These are phyloP conservation scores for Sinhomidia bicolor DNA, from an alignment of 2,888 invertebrate genomes.

Conservation along the genomic window DNA sequence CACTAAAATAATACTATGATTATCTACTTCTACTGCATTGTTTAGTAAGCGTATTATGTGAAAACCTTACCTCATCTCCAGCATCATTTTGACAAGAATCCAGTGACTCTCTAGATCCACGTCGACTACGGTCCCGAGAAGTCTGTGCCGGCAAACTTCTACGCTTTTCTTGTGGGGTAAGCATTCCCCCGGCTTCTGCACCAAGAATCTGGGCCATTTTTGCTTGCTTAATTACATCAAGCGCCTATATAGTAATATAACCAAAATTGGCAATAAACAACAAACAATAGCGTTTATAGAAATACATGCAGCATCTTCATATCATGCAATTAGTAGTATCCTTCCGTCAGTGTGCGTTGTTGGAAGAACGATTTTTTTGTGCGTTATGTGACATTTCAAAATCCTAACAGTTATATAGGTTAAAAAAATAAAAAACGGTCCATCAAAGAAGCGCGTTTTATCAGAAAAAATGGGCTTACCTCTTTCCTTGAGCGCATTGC, in stretches of 20 bases:
- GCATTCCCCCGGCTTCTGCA: conserved; percentile 82
- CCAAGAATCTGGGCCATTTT: conserved; percentile 89
- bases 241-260: conserved; percentile 85
- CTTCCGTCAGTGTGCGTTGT: conserved; percentile 66
- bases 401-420: conserved; percentile 1
- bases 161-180: conserved; percentile 80
- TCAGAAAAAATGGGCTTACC: conserved; percentile 83
- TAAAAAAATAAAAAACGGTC: background rate
- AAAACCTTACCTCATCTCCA: conserved; percentile 88
- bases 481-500: conserved; percentile 97
- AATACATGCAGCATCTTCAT: conserved; percentile 60
- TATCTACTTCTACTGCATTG: conserved; percentile 33
- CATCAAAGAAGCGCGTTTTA: background rate
- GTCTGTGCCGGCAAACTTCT: conserved; percentile 82
- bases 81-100: conserved; percentile 88
- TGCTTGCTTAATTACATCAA: conserved; percentile 96
- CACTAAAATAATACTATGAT: background rate
- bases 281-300: conserved; percentile 62
- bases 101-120: conserved; percentile 88
- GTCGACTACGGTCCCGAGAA: conserved; percentile 85
- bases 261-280: conserved; percentile 62
- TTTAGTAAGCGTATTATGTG: conserved; percentile 31
- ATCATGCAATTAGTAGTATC: conserved; percentile 71
- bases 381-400: conserved; percentile 16
- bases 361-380: conserved; percentile 57